phyloP scores from a whole-genome alignment of 2,797 vertebrate species.

The Mallotus villosus region DNA sequence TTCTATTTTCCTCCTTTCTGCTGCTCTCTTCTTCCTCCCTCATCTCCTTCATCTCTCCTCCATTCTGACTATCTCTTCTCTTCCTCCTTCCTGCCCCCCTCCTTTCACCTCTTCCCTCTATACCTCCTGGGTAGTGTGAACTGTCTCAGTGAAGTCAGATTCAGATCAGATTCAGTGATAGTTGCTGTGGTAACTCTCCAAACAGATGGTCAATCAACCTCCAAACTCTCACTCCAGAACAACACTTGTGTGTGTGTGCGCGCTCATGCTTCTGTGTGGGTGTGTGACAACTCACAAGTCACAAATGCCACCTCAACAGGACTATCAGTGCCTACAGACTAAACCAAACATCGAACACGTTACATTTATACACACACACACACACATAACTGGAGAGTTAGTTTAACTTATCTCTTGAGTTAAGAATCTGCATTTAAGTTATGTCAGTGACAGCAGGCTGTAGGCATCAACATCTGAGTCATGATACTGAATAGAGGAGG shows the following conservation, averaged over 20 bases:
- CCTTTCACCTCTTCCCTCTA: not conserved
- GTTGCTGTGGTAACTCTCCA: not conserved
- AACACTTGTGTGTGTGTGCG: conserved; percentile 14
- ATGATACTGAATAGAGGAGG: not conserved
- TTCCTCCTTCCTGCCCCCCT: not conserved
- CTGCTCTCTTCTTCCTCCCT: not conserved
- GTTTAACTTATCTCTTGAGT: no score
- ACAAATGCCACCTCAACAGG: not conserved
- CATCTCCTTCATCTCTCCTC: not conserved
- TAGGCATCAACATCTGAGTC: no score
- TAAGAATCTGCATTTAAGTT: no score
- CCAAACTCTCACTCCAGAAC: conserved; percentile 51
- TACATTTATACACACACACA: not conserved
- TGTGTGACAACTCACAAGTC: not conserved
- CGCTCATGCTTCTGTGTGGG: not conserved
- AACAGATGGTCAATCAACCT: conserved; percentile 49
- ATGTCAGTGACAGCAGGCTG: no score
- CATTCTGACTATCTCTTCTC: no score
- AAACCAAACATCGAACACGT: not conserved
- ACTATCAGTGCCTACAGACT: not conserved
- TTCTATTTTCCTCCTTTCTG: no score
- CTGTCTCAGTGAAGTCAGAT: not conserved
- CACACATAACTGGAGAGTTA: not conserved
- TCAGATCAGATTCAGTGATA: no score
- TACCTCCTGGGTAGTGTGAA: not conserved